phyloP scores from a whole-genome alignment of 2,888 invertebrate species.

The Sclerodermus sp. region DNA sequence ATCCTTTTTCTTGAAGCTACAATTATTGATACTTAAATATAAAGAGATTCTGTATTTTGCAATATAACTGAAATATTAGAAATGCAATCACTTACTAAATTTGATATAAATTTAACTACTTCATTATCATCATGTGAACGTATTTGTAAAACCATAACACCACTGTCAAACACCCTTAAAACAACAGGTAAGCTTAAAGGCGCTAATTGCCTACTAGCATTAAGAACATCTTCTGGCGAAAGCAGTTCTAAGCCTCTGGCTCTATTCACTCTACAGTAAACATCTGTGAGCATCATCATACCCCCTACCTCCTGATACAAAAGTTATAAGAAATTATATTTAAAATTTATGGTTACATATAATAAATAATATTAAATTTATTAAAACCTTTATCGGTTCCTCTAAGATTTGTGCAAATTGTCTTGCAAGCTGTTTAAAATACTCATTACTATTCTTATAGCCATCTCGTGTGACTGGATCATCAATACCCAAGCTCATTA shows the following conservation, averaged over 20 bases:
- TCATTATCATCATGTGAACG: conserved; percentile 73
- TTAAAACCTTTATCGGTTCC: conserved; percentile 73
- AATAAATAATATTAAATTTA: no score
- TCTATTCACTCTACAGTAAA: conserved; percentile 94
- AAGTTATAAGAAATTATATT: not conserved
- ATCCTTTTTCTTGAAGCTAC: conserved; percentile 69
- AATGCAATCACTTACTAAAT: conserved; percentile 60
- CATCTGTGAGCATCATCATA: conserved; percentile 95
- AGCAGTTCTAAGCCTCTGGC: conserved; percentile 93
- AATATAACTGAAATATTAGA: not conserved
- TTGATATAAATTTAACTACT: conserved; percentile 68
- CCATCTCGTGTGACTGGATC: conserved; percentile 96
- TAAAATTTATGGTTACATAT: not conserved
- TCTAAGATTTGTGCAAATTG: conserved; percentile 83
- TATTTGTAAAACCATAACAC: conserved; percentile 92
- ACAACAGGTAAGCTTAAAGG: conserved; percentile 72
- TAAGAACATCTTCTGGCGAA: conserved; percentile 94
- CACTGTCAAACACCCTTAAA: conserved; percentile 85
- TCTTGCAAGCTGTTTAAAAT: conserved; percentile 80
- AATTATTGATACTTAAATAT: conserved; percentile 3
- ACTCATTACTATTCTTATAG: conserved; percentile 82
- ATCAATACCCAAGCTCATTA: conserved; percentile 95
- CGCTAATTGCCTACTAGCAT: conserved; percentile 80
- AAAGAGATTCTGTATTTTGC: not conserved
- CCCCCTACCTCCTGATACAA: conserved; percentile 80